Evolutionary conservation across 2,113 vertebrate genomes (phyloP), one percentile per base, ranked within the genome.

Genomic region (Petrocephalus zakoni): DNA sequence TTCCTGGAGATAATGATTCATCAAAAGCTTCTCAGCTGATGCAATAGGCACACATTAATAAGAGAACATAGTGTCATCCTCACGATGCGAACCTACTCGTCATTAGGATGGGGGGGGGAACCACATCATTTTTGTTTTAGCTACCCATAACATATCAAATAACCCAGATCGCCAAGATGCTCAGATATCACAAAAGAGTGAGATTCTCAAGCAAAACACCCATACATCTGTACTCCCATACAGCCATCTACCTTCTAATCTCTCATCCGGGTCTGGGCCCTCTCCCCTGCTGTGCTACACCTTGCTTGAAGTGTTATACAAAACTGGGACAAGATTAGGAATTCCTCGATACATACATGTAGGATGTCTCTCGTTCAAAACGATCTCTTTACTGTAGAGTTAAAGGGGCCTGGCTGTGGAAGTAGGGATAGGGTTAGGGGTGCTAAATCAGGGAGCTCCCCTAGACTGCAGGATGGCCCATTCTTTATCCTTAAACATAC

Each of bases 41-140:
- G 91, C 91, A 93, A 95, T 94, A 94, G 92, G 92, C 94, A 91
- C 49, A 49, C 94, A 94, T 96, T 95, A 95, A 95, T 95, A 95
- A 95, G 95, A 95, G 93, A 95, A 95, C 91, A 95, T 91, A 91
- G 88, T 93, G 93, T 91, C 93, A 91, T 93, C 92, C 90, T 83
- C 92, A 93, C 93, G 92, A 94, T 93, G 90, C 93, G 94, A 93
- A 94, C 94, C 93, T 90, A 93, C 93, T 94, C 92, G 93, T 94
- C 94, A 95, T 95, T 94, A 94, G 94, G 93, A 91, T 83, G 51
- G 84, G 19, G 37, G 89, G 90, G 90, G 89, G 92, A 93, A 92
- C 93, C 92, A 93, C 91, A 92, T 37, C 29, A 87, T 90, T 90
- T 93, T 88, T 84, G 89, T 93, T 94, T 91, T 88, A 91, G 92